Evolutionary conservation across 2,113 vertebrate genomes (phyloP).

Genomic region (Syngnathus floridae): DNA sequence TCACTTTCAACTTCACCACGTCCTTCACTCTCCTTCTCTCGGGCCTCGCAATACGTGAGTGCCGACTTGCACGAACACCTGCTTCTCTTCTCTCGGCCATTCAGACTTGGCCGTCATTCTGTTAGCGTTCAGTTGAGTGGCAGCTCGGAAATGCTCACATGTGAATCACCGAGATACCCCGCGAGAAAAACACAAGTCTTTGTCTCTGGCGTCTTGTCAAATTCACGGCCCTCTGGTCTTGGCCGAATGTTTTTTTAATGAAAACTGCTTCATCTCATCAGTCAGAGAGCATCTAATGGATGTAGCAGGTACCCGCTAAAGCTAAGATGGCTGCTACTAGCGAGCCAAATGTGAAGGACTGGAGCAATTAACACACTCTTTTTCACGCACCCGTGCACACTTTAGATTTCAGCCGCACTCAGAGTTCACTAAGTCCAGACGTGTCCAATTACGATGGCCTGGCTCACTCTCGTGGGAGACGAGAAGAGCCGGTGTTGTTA

Average conservation of each 20-base stretch:
- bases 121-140: slow-evolving; percentile 41
- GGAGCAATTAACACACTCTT: slow-evolving; percentile 3
- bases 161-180: slow-evolving; percentile 29
- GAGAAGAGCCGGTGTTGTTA: slow-evolving; percentile 35
- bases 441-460: slow-evolving; percentile 46
- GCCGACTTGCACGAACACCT: slow-evolving; percentile 22
- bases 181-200: slow-evolving; percentile 35
- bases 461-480: slow-evolving; percentile 30
- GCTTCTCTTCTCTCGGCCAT: slow-evolving; percentile 33
- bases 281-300: slow-evolving; percentile 57
- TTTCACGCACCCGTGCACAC: slow-evolving; percentile 1
- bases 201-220: slow-evolving; percentile 44
- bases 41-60: slow-evolving; percentile 13
- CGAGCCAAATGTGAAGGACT: neutral
- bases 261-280: slow-evolving; percentile 58
- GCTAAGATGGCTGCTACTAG: slow-evolving; percentile 26
- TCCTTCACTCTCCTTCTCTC: slow-evolving; percentile 21
- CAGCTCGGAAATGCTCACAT: slow-evolving; percentile 41
- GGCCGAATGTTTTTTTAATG: slow-evolving; percentile 69
- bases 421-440: slow-evolving; percentile 35
- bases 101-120: slow-evolving; percentile 43
- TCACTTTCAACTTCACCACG: slow-evolving; percentile 29
- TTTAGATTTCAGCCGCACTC: slow-evolving; percentile 19
- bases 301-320: slow-evolving; percentile 47
- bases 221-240: slow-evolving; percentile 45